A percentile compares a stretch with the other conserved stretches of the same genome.
phyloP scores from a whole-genome alignment of 1,140 invertebrate genomes.

The Ceratina calcarata region DNA sequence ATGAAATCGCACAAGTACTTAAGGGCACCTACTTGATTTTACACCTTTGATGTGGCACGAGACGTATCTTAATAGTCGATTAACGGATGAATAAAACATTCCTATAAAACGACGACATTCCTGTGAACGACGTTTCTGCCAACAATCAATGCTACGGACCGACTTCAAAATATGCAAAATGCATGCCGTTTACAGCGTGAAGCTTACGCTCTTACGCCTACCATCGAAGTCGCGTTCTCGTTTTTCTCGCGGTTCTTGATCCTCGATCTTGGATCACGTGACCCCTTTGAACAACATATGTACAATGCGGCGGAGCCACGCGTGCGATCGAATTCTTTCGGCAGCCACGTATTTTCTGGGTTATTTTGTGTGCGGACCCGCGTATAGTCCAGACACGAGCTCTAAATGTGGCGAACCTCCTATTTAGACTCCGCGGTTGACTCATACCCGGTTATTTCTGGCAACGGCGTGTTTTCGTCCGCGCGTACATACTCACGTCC shows the following conservation, averaged over 20 bases:
- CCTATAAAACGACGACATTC: no score
- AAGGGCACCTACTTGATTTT: constrained; percentile 39
- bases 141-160: not conserved
- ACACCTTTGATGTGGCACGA: constrained; percentile 36
- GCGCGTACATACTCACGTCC: constrained; percentile 47
- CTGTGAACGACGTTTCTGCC: not conserved
- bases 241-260: not conserved
- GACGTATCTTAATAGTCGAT: constrained; percentile 38
- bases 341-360: constrained; percentile 56
- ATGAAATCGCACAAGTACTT: constrained; percentile 32
- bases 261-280: not conserved
- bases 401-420: constrained; percentile 70
- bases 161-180: not conserved
- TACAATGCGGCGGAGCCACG: not conserved
- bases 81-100: constrained; percentile 48
- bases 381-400: constrained; percentile 69
- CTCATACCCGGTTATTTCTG: constrained; percentile 69
- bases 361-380: constrained; percentile 59
- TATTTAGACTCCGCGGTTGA: constrained; percentile 72
- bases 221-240: not conserved
- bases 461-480: constrained; percentile 68
- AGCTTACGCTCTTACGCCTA: not conserved
- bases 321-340: constrained; percentile 46
- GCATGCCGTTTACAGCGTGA: not conserved
- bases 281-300: no score